These are phyloP conservation scores for Lophochroa leadbeateri DNA, from an alignment of 2,113 vertebrate genomes.

Conservation along the genomic window DNA sequence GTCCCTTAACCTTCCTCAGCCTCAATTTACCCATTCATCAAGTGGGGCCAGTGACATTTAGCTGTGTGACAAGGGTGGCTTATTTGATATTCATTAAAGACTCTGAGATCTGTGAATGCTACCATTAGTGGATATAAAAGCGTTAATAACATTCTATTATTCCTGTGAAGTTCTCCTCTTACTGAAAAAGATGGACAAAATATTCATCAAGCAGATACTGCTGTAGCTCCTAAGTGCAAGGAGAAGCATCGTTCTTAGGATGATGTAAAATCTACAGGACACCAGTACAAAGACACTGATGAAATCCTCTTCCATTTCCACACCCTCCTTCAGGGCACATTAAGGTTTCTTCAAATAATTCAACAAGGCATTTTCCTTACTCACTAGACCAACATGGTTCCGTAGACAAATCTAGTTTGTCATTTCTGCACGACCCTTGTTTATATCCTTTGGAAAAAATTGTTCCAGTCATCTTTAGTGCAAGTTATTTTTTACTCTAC, in stretches of 20 bases:
- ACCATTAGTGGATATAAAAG: neutral
- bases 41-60: neutral
- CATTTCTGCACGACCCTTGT: constrained; percentile 20
- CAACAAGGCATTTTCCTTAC: constrained; percentile 36
- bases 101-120: neutral
- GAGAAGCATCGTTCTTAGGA: neutral
- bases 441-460: neutral
- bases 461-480: neutral
- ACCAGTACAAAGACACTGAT: neutral
- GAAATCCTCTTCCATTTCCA: neutral
- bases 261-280: neutral
- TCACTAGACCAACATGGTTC: constrained; percentile 10
- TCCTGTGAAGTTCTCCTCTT: neutral
- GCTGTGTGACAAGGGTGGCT: neutral
- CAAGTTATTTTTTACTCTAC: neutral
- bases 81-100: neutral
- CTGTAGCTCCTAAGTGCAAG: neutral
- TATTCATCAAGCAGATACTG: neutral
- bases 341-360: constrained; percentile 20
- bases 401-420: constrained; percentile 9
- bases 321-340: neutral
- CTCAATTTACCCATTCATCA: neutral
- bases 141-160: neutral
- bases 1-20: neutral
- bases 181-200: neutral